phyloP scores from a whole-genome alignment of 2,113 vertebrate genomes.

The Suncus etruscus region DNA sequence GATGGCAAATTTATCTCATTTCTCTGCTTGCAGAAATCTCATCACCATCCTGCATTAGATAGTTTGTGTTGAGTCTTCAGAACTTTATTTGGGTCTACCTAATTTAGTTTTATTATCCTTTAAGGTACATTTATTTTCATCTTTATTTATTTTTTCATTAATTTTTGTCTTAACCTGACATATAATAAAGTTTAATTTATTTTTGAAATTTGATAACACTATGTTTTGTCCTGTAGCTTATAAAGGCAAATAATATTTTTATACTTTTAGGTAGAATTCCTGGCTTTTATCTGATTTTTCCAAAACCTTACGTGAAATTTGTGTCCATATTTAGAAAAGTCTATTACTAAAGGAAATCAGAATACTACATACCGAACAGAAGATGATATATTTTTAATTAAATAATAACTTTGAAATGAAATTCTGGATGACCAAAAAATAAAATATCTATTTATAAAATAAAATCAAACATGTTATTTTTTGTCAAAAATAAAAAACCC shows the following conservation, averaged over 20 bases:
- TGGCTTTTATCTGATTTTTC: slow-evolving; percentile 21
- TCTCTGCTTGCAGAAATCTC: neutral
- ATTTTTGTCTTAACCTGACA: neutral
- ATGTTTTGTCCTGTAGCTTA: slow-evolving; percentile 9
- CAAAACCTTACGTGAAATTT: slow-evolving; percentile 16
- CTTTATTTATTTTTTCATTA: neutral
- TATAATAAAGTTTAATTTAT: neutral
- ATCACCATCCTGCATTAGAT: neutral
- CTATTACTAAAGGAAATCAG: slow-evolving; percentile 39
- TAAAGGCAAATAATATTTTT: slow-evolving; percentile 21
- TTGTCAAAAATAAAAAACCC: slow-evolving; percentile 12
- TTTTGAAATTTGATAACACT: neutral
- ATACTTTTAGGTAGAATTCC: slow-evolving; percentile 50
- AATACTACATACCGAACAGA: slow-evolving; percentile 18
- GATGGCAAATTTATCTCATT: neutral
- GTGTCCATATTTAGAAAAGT: slow-evolving; percentile 37
- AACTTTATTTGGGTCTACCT: neutral
- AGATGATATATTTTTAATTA: slow-evolving; percentile 41
- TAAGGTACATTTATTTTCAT: neutral
- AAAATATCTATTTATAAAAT: slow-evolving; percentile 56
- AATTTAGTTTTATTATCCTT: neutral
- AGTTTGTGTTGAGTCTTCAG: neutral
- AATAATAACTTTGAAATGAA: slow-evolving; percentile 42
- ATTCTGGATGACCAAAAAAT: slow-evolving; percentile 53
- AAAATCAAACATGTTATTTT: slow-evolving; percentile 62